phyloP scores from a whole-genome alignment of 2,797 vertebrate genomes.

The Alca torda region DNA sequence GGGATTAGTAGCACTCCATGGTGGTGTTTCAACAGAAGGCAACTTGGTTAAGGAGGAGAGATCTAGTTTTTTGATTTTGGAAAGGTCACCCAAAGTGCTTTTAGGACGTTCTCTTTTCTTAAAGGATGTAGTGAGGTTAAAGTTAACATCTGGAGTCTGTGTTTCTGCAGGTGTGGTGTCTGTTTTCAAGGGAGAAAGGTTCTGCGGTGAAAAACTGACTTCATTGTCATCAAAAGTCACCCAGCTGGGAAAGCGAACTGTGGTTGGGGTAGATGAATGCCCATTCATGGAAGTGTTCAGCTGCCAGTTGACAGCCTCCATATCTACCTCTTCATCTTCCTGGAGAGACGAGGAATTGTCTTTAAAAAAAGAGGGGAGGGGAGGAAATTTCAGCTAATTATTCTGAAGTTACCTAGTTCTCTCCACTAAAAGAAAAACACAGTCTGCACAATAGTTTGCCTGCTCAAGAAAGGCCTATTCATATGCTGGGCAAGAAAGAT shows the following conservation, averaged over 20 bases:
- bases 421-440: neutral
- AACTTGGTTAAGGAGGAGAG: conserved; percentile 75
- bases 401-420: neutral
- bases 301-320: conserved; percentile 82
- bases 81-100: conserved; percentile 79
- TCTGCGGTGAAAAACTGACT: conserved; percentile 49
- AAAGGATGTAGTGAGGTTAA: conserved; percentile 72
- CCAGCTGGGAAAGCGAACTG: conserved; percentile 84
- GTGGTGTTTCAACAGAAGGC: conserved; percentile 73
- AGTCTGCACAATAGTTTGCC: neutral
- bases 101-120: conserved; percentile 82
- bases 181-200: conserved; percentile 70
- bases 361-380: conserved; percentile 63
- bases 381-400: conserved; percentile 46
- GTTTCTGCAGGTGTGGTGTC: conserved; percentile 43
- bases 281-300: conserved; percentile 75
- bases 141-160: conserved; percentile 71
- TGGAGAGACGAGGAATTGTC: conserved; percentile 82
- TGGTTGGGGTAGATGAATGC: conserved; percentile 70
- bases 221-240: conserved; percentile 90
- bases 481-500: neutral
- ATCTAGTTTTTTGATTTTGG: conserved; percentile 79
- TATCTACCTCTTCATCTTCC: conserved; percentile 87
- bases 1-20: conserved; percentile 86
- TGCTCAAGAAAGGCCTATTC: neutral